Evolutionary conservation across 1,140 invertebrate species (phyloP), one percentile per base, ranked within the genome.

Genomic region (Apis dorsata): DNA sequence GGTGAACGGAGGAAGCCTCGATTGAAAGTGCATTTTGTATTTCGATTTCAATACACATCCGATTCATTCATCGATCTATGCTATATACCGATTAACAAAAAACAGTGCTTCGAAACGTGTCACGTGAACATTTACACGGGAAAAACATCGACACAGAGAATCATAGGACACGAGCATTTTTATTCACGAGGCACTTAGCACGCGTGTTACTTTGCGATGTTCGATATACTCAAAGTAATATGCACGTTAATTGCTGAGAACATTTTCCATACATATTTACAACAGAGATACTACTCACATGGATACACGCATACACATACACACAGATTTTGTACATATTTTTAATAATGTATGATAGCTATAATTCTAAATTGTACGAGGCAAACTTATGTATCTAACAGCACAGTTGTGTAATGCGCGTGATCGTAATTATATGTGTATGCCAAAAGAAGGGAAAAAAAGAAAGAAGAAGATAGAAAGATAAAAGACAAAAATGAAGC

Each of bases 281-380:
- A 44, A 44, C 34, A 44, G n/a, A 19, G 17, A 21, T 21, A 60
- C n/a, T n/a, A 9, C 49, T 21, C 19, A 57, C 71, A 57, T 10
- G 10, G 17, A 57, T 13, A 57, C 28, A 72, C 71, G 57, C 70
- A 57, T 17, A n/a, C n/a, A 24, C 51, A 10, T 53, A 59, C 76
- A 69, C 68, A 49, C 81, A 72, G 77, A 79, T 83, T 79, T 83
- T 83, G 81, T 79, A 78, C 81, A 82, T 82, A 82, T 82, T 82
- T 82, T 82, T 82, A 60, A 82, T 77, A 82, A 62, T 49, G 59
- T 73, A 72, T 55, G 63, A 68, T 81, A 81, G 73, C 24, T 69
- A 57, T 81, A 76, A 81, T 69, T 81, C 21, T 55, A 77, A 68
- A 60, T 69, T 60, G 5, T 44, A 53, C 72, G 65, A 17, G 55